phyloP scores from a whole-genome alignment of 1,140 invertebrate species.

The Bradysia coprophila region DNA sequence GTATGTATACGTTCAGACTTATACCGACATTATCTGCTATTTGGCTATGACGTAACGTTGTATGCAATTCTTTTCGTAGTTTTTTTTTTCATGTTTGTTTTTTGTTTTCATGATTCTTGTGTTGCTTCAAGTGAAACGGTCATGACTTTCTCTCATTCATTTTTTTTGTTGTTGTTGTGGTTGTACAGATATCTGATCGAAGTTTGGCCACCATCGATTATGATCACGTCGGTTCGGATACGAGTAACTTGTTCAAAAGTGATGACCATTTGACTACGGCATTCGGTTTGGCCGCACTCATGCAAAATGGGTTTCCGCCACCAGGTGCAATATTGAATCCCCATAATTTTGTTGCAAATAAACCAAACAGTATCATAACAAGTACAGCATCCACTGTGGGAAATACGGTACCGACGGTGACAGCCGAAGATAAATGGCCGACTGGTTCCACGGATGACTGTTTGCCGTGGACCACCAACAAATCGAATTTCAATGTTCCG shows the following conservation, averaged over 20 bases:
- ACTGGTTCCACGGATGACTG: conserved; percentile 29
- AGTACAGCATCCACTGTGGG: conserved; percentile 17
- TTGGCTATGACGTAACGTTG: neutral
- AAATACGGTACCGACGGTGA: conserved; percentile 15
- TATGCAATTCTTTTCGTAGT: neutral
- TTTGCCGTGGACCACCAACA: conserved; percentile 36
- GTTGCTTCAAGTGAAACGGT: neutral
- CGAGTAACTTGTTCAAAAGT: conserved; percentile 29
- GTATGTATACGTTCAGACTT: conserved; percentile 8
- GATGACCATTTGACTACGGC: conserved; percentile 44
- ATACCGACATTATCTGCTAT: too few relatives aligned
- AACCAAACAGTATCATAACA: conserved; percentile 8
- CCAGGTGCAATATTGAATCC: conserved; percentile 27
- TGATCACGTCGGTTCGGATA: conserved; percentile 11
- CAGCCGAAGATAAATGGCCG: conserved; percentile 42
- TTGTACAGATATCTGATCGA: conserved; percentile 16
- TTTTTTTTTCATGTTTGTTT: neutral
- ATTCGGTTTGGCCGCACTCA: conserved; percentile 45
- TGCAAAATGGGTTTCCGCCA: conserved; percentile 48
- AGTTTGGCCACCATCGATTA: conserved; percentile 20
- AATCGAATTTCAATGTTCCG: conserved; percentile 17
- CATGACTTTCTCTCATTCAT: neutral
- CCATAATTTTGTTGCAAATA: conserved; percentile 11
- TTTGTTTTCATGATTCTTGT: neutral
- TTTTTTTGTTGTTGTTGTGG: neutral